Percentiles rank a stretch among this genome's conserved stretches.
Evolutionary conservation across 2,888 invertebrate genomes (phyloP).

Genomic region (Emmelina monodactyla): DNA sequence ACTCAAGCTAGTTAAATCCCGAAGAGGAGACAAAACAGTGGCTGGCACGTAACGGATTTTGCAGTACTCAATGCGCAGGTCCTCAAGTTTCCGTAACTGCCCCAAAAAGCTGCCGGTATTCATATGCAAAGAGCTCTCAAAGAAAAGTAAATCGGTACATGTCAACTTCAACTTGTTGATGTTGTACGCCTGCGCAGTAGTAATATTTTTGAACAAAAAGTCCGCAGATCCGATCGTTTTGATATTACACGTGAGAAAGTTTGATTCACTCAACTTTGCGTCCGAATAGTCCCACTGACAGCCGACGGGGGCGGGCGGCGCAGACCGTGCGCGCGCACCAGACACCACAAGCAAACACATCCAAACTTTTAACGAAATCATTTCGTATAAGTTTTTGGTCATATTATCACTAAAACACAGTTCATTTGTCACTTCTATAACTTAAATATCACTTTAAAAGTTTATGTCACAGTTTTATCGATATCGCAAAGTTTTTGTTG

Average conservation of each 20-base stretch:
- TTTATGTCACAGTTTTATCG: constrained; percentile 23
- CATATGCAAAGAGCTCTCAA: constrained; percentile 75
- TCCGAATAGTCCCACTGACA: constrained; percentile 76
- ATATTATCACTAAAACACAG: constrained; percentile 46
- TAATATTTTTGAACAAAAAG: constrained; percentile 74
- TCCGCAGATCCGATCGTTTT: constrained; percentile 77
- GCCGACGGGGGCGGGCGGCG: constrained; percentile 72
- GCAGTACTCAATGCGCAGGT: constrained; percentile 77
- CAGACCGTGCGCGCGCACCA: constrained; percentile 62
- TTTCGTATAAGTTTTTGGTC: constrained; percentile 52
- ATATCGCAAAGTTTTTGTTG: constrained; percentile 35
- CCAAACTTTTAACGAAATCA: constrained; percentile 64
- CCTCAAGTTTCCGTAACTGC: constrained; percentile 73
- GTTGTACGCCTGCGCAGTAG: constrained; percentile 73
- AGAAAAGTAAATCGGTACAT: constrained; percentile 77
- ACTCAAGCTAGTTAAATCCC: constrained; percentile 72
- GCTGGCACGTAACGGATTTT: constrained; percentile 79
- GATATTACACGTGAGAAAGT: constrained; percentile 74
- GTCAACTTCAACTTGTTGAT: constrained; percentile 73
- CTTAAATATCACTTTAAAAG: constrained; percentile 36
- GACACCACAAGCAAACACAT: constrained; percentile 52
- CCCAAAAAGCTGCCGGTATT: constrained; percentile 69
- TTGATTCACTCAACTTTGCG: constrained; percentile 64
- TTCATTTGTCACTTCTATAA: constrained; percentile 54
- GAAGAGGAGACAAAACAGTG: constrained; percentile 72